Conservation (phyloP, 2,888 invertebrate species). For the Cepaea hortensis region DNA sequence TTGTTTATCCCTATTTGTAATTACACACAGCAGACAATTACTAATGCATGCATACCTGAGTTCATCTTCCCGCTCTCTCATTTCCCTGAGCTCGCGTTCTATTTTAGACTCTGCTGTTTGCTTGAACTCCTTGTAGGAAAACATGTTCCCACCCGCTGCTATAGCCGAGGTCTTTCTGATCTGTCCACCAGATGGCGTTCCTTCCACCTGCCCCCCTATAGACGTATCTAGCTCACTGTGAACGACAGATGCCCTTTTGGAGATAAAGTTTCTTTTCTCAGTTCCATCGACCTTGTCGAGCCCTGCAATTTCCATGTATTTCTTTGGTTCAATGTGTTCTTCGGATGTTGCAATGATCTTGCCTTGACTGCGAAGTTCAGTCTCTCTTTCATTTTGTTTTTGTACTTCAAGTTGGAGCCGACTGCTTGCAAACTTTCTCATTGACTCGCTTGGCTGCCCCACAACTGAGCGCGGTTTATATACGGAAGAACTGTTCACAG, state of each 20-base stretch:
- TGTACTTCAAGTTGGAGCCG: conserved; percentile 93
- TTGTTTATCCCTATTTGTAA: no score
- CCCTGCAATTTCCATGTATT: conserved; percentile 65
- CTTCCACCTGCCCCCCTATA: not conserved
- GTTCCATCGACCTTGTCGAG: conserved; percentile 55
- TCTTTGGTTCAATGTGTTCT: conserved; percentile 78
- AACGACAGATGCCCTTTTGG: conserved; percentile 31
- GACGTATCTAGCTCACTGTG: conserved; percentile 10
- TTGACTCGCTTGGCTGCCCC: conserved; percentile 52
- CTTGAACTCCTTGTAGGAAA: conserved; percentile 82
- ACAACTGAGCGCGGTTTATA: conserved; percentile 13
- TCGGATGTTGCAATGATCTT: conserved; percentile 79
- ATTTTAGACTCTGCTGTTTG: conserved; percentile 92
- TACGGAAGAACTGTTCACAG: not conserved
- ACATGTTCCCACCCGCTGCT: conserved; percentile 55
- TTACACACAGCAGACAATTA: no score
- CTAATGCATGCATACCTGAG: conserved; percentile 79
- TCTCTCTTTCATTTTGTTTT: conserved; percentile 89
- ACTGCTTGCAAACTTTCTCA: conserved; percentile 77
- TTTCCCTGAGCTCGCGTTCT: conserved; percentile 88
- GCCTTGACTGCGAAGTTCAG: conserved; percentile 84
- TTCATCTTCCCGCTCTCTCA: conserved; percentile 88
- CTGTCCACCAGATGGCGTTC: not conserved
- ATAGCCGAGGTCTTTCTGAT: conserved; percentile 22
- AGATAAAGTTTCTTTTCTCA: conserved; percentile 65